Base-by-base conservation (phyloP, 2,113 vertebrate genomes). In the Silurus meridionalis region DNA sequence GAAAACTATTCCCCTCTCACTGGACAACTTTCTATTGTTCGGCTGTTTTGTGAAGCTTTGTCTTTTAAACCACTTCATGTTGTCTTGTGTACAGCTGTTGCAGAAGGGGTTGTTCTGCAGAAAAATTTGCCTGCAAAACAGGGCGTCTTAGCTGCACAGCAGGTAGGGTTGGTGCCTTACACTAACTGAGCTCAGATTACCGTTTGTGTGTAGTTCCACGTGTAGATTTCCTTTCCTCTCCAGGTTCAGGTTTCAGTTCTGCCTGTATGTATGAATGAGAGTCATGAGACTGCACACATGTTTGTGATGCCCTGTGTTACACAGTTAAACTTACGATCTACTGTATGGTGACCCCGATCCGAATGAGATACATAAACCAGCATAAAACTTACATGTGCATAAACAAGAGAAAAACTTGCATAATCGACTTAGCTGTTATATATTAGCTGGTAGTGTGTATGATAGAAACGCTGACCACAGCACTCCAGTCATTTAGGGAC, bases 401-500 rank as follows among this genome's bases (percentile, higher is more conserved):
- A 37, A 37, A 37, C 37, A 37, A 37, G 37, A 37, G 37, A 37
- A 37, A 37, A 37, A 37, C 37, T 37, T 8, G 4, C 64, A 28
- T 67, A 13, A 28, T 66, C 64, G 37, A 46, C 37, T 52, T 6
- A 77, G n/a, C 11, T 8, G 8, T 25, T 9, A 0, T 14, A 11
- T 75, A 9, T 75, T 75, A 55, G 8, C 7, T 25, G 5, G 11
- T 25, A 37, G 11, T 53, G 48, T 2, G 17, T 71, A 17, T 71
- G 37, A 37, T 37, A 37, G 37, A 37, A 37, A 37, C 1, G 37
- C 37, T 37, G 37, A 37, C 2, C 37, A 37, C 21, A 79, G 60
- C 53, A 57, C 28, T 83, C 63, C 23, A 25, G 75, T 64, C 86
- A 85, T 80, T 77, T 23, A 77, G 71, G 55, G 91, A 87, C 83